These are phyloP conservation scores for Callorhinus ursinus DNA, from an alignment of 2,113 vertebrate genomes.

Conservation along the genomic window DNA sequence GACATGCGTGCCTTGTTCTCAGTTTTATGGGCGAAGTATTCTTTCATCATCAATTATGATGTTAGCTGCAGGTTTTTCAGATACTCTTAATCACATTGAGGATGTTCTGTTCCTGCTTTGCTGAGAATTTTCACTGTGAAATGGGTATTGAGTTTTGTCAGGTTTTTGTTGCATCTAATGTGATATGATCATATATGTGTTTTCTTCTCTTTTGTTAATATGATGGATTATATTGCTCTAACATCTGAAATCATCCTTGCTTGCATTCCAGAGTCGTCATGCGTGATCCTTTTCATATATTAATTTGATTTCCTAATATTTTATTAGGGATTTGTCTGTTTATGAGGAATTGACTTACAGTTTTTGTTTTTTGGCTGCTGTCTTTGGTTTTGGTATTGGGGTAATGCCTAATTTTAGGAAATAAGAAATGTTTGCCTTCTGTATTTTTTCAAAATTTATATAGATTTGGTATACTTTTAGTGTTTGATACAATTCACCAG, in stretches of 20 bases:
- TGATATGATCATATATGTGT: background rate
- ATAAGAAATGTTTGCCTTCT: background rate
- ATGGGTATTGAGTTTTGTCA: background rate
- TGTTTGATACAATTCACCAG: background rate
- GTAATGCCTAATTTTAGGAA: background rate
- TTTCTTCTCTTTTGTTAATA: background rate
- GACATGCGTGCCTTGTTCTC: background rate
- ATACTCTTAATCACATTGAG: background rate
- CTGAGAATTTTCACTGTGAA: background rate
- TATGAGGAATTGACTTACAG: background rate
- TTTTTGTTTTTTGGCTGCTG: background rate
- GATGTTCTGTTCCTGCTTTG: background rate
- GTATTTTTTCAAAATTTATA: background rate
- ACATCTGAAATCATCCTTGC: background rate
- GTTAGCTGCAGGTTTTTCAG: background rate
- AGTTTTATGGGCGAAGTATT: background rate
- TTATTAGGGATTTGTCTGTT: background rate
- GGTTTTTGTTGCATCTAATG: background rate
- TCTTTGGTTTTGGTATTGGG: background rate
- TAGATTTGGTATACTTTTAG: background rate
- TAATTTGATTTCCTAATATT: constrained; percentile 16
- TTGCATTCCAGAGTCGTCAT: background rate
- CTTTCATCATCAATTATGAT: background rate
- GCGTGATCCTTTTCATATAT: background rate
- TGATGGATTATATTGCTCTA: background rate